These are phyloP conservation scores for Lasioglossum malachurum DNA, from an alignment of 2,888 invertebrate genomes.

Conservation along the genomic window DNA sequence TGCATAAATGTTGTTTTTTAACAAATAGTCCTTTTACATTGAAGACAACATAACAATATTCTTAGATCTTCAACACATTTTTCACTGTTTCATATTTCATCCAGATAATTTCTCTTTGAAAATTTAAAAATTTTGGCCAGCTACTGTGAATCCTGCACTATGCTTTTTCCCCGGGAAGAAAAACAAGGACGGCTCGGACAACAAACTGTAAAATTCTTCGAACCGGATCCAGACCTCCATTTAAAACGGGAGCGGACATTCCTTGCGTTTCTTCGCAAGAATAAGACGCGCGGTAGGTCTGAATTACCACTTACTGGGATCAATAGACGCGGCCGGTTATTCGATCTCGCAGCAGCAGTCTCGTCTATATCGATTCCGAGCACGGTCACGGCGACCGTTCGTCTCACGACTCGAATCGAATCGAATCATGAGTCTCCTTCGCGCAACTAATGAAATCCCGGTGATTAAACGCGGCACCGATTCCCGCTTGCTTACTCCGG, in stretches of 20 bases:
- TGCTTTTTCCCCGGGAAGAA: not conserved
- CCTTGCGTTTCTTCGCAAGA: not conserved
- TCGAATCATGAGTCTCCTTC: constrained; percentile 55
- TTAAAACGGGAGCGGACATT: not conserved
- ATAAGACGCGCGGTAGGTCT: constrained; percentile 1
- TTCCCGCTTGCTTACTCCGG: constrained; percentile 49
- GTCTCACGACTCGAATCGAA: constrained; percentile 42
- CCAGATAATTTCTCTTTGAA: too few species aligned
- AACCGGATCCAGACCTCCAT: not conserved
- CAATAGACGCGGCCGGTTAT: constrained; percentile 14
- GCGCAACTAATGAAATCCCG: constrained; percentile 59
- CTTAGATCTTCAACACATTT: too few species aligned
- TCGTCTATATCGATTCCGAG: constrained; percentile 41
- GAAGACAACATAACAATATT: too few species aligned
- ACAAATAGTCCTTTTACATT: too few species aligned
- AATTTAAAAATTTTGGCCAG: not conserved
- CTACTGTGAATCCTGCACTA: not conserved
- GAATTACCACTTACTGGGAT: constrained; percentile 2
- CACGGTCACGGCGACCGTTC: constrained; percentile 40
- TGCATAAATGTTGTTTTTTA: too few species aligned
- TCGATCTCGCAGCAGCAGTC: constrained; percentile 38
- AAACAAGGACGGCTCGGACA: not conserved
- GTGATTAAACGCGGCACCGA: constrained; percentile 56
- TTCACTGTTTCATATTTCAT: too few species aligned
- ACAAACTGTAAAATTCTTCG: not conserved